A percentile compares a stretch with the other conserved stretches of the same genome.
Evolutionary conservation across 2,888 invertebrate species (phyloP).

Genomic region (Punctoribates punctum): DNA sequence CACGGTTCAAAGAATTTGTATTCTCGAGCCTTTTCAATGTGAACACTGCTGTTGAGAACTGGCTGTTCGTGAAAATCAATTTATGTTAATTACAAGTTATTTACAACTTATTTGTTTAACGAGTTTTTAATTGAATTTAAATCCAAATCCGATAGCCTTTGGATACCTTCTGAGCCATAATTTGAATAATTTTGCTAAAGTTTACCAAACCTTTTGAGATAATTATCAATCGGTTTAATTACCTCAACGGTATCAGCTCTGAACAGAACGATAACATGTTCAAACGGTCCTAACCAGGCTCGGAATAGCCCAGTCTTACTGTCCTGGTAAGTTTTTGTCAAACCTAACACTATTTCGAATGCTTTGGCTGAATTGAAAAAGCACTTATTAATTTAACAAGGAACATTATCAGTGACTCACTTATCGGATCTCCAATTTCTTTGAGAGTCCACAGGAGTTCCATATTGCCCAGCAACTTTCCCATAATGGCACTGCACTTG

Average conservation of each 20-base stretch:
- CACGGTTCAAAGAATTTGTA: constrained; percentile 37
- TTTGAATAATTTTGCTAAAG: no score
- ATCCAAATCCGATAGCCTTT: no score
- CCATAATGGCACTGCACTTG: not conserved
- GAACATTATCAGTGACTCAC: not conserved
- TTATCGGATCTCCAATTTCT: not conserved
- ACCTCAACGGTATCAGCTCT: constrained; percentile 22
- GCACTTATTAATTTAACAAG: no score
- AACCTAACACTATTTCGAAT: not conserved
- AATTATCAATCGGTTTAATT: not conserved
- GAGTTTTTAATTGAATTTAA: not conserved
- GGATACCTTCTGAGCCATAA: no score
- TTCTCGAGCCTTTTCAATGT: constrained; percentile 38
- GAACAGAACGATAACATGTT: not conserved
- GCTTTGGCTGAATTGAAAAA: not conserved
- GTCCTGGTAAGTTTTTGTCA: not conserved
- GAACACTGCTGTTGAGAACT: constrained; percentile 11
- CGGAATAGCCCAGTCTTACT: not conserved
- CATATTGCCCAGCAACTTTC: not conserved
- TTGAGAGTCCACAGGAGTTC: not conserved
- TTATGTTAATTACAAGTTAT: not conserved
- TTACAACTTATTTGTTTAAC: not conserved
- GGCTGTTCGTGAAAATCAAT: not conserved
- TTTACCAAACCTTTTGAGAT: not conserved
- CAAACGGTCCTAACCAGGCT: constrained; percentile 3